Conservation (phyloP, 1,140 invertebrate genomes). For the Drosophila equinoxialis region DNA sequence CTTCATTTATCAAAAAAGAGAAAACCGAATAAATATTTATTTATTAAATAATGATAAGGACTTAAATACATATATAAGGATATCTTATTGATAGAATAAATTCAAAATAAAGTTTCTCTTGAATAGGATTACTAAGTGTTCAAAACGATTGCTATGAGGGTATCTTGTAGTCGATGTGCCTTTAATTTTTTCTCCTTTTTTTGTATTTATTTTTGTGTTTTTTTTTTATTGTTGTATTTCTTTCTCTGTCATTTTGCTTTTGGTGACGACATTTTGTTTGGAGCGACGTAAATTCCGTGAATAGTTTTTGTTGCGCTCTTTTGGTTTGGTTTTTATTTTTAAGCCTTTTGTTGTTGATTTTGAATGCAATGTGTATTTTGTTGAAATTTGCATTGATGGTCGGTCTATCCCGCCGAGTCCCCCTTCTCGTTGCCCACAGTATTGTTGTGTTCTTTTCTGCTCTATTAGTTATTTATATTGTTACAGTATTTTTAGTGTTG, state of each 20-base stretch:
- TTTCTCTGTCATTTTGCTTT: conserved; percentile 25
- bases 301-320: conserved; percentile 48
- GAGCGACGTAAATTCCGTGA: conserved; percentile 59
- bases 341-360: conserved; percentile 61
- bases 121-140: no score
- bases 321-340: conserved; percentile 63
- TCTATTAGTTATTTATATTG: conserved; percentile 50
- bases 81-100: no score
- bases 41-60: no score
- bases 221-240: conserved; percentile 36
- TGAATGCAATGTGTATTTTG: conserved; percentile 54
- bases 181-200: conserved; percentile 15
- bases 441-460: background rate
- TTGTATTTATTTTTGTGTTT: conserved; percentile 15
- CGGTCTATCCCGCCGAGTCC: background rate
- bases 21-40: no score
- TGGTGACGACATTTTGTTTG: conserved; percentile 53
- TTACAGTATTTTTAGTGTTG: conserved; percentile 58
- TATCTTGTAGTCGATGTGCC: background rate
- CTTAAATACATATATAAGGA: no score
- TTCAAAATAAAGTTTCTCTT: no score
- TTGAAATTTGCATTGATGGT: conserved; percentile 56
- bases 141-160: background rate
- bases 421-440: background rate
- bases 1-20: no score